Base-by-base conservation (phyloP, 1,140 invertebrate genomes). In the Drosophila serrata region DNA sequence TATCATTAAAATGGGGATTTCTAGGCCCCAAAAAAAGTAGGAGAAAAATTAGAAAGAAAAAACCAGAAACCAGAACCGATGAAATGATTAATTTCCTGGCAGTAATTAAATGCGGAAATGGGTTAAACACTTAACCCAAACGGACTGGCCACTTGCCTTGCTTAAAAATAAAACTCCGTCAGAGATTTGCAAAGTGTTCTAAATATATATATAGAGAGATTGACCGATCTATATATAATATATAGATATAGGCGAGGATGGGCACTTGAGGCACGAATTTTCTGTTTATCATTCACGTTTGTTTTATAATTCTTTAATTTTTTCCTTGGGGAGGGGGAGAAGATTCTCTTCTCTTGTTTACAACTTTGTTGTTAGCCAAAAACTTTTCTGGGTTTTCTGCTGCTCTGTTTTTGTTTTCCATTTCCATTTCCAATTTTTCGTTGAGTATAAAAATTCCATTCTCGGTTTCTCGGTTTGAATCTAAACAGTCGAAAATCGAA, bases 401-500 rank as follows among this genome's bases (percentile, higher is more conserved):
- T 37, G 49, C 27, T 45, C 39, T 61, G 58, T 31, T 37, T 46
- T 37, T 46, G 53, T 56, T 40, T 61, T 40, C 24, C 17, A 22
- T 64, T 64, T 35, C 19, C 45, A 53, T 64, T 60, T 27, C 22
- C 39, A 40, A 61, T 70, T 61, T n/a, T 55, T 56, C 29, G 72
- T 24, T 40, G 53, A 35, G 73, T 77, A 61, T 67, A 69, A 69
- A 78, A 78, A 78, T 78, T 68, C 56, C 56, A 48, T 39, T 37
- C 37, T 56, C 42, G 31, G 40, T n/a, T 45, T 42, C 22, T 42
- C 46, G 31, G 48, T 69, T 75, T 53, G 37, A 79, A 79, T 74
- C 62, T 81, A 81, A 85, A 86, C 77, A 85, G 57, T 37, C 35
- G 13, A 62, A 37, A n/a, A 19, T 17, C 39, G 51, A 31, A 24